These are phyloP conservation scores for Myotis vivesi DNA, from an alignment of 2,797 vertebrate species.

Conservation along the genomic window DNA sequence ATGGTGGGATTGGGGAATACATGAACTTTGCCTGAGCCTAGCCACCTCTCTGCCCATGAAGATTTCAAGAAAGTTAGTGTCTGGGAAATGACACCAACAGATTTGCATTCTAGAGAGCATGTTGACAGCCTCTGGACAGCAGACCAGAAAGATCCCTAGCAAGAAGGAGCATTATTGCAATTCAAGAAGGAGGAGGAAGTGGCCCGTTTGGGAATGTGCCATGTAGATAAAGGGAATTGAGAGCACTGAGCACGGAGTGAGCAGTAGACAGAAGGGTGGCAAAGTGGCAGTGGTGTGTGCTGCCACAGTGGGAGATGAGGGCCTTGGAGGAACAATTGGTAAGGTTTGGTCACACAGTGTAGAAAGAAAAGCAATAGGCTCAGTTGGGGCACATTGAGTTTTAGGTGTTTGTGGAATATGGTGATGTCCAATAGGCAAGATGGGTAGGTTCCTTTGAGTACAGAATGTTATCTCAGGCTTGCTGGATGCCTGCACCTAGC, in stretches of 20 bases:
- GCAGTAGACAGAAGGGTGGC: too few species aligned
- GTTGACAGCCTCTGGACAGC: neutral
- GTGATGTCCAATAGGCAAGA: neutral
- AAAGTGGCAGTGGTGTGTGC: too few species aligned
- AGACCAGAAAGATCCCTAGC: neutral
- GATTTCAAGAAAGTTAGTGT: neutral
- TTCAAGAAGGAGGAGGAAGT: neutral
- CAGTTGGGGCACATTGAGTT: neutral
- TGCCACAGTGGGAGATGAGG: accelerated
- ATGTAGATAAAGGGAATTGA: neutral
- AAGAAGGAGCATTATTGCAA: neutral
- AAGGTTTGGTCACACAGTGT: too few species aligned
- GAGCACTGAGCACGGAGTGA: neutral
- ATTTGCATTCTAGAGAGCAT: neutral
- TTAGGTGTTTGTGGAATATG: neutral
- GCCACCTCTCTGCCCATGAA: neutral
- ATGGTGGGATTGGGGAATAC: neutral
- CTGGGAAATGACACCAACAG: neutral
- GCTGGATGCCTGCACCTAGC: neutral
- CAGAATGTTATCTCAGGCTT: neutral
- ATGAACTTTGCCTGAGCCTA: neutral
- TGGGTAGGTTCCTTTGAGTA: neutral
- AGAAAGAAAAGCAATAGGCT: neutral
- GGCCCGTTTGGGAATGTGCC: accelerated
- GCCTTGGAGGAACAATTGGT: neutral